Evolutionary conservation across 1,140 invertebrate genomes (phyloP), one percentile per base, ranked within the genome.

Genomic region (Halyomorpha halys): DNA sequence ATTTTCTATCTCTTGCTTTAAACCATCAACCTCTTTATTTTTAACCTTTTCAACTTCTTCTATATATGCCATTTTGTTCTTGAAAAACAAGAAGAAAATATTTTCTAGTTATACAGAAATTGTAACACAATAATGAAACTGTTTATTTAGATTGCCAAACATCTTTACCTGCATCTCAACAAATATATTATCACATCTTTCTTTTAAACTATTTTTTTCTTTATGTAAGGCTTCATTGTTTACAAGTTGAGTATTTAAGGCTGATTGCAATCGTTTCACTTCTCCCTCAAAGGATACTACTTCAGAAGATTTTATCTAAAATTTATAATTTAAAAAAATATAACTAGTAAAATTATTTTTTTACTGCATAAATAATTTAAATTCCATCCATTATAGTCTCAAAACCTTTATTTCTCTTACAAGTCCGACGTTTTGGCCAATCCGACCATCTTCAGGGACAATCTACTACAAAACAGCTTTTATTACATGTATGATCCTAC

Each of bases 271-370:
- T 44, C 68, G 14, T 25, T 65, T 65, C 13, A 70, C 62, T 63
- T 70, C 69, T 27, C 19, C 51, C 27, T 70, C 65, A 49, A 66
- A 69, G 6, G 60, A 56, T 8, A 64, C 21, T 49, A 61, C 59
- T 44, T 70, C 69, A 1, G 18, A 16, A 62, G 69, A 65, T 61
- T 70, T 70, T 44, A 67, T 23, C 65, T 68, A 61, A 51, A 65
- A 65, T 18, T n/a, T 14, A 13, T n/a, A 63, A n/a, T 51, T 62
- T 23, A 27, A 25, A 53, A 49, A 51, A n/a, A n/a, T n/a, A n/a
- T n/a, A 56, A 47, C 25, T 34, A 25, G 15, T 62, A 19, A 23
- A 51, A 5, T 16, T 53, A 44, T 4, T 49, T 18, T 51, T 11
- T 3, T 27, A 27, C 19, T 56, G 19, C 21, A 23, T 18, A 56